These are phyloP conservation scores for Drosophila mettleri DNA, from an alignment of 2,888 invertebrate species.

Conservation along the genomic window DNA sequence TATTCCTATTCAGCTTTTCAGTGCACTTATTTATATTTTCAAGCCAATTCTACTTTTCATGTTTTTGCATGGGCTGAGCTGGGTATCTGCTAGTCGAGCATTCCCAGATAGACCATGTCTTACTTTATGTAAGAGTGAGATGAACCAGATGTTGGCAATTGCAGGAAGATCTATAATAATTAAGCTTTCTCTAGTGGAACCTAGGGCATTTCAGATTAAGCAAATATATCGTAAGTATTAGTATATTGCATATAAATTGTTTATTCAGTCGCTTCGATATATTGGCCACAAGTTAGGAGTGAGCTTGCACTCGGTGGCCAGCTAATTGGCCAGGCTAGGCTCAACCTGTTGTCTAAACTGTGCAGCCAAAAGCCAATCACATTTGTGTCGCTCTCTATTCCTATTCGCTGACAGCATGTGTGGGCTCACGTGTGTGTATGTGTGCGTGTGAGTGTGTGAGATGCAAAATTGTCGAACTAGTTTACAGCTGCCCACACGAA, in stretches of 20 bases:
- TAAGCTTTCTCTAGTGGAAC: not conserved
- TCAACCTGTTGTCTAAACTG: conserved; percentile 3
- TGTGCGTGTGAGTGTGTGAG: conserved; percentile 1
- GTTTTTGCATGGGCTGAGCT: too few relatives aligned
- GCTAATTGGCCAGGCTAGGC: conserved; percentile 16
- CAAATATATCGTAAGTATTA: too few relatives aligned
- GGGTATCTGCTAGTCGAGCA: not conserved
- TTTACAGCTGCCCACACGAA: conserved; percentile 15
- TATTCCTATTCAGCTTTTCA: not conserved
- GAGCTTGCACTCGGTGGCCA: not conserved
- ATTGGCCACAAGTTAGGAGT: not conserved
- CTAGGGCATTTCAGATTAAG: not conserved
- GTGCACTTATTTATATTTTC: not conserved
- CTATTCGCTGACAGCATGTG: conserved; percentile 42
- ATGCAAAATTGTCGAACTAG: conserved; percentile 13
- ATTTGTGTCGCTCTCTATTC: conserved; percentile 42
- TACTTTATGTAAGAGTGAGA: not conserved
- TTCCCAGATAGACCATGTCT: not conserved
- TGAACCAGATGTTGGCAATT: too few relatives aligned
- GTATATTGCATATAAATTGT: too few relatives aligned
- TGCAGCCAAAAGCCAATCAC: conserved; percentile 44
- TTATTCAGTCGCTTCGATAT: too few relatives aligned
- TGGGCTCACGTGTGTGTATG: conserved; percentile 9
- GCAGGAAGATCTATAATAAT: too few relatives aligned
- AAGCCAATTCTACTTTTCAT: not conserved